Percentiles rank a stretch among this genome's conserved stretches.
phyloP scores from a whole-genome alignment of 2,113 vertebrate genomes.

The Machaerirhynchus nigripectus region DNA sequence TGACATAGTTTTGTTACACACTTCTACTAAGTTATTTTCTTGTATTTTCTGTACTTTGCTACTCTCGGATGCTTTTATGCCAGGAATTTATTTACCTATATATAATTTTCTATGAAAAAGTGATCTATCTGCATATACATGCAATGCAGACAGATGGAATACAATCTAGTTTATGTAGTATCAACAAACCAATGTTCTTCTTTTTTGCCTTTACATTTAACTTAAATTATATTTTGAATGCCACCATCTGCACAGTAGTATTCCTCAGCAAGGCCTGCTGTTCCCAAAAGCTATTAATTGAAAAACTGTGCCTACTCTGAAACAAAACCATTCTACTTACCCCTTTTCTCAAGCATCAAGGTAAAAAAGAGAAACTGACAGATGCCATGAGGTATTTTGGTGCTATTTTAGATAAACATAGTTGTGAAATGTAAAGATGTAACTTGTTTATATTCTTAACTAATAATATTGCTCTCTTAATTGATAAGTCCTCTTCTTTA shows the following conservation, averaged over 20 bases:
- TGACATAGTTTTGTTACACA: neutral
- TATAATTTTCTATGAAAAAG: neutral
- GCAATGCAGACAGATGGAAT: neutral
- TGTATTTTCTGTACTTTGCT: neutral
- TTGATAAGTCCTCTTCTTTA: too few species aligned
- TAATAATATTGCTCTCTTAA: neutral
- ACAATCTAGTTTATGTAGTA: neutral
- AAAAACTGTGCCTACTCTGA: neutral
- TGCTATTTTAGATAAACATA: neutral
- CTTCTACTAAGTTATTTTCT: neutral
- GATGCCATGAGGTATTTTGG: neutral
- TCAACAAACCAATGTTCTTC: neutral
- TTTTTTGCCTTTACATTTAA: neutral
- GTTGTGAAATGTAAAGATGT: neutral
- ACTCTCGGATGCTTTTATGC: neutral
- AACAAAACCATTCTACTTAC: neutral
- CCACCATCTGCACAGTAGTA: neutral
- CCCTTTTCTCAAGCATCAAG: neutral
- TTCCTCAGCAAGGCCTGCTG: neutral
- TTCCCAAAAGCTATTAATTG: neutral
- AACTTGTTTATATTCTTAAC: neutral
- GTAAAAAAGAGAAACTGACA: neutral
- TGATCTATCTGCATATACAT: neutral
- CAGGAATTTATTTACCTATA: neutral
- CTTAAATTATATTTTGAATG: neutral